Percentiles rank a stretch among this genome's conserved stretches.
phyloP scores from a whole-genome alignment of 2,797 vertebrate species.

The Xiphorhynchus erythropygius region DNA sequence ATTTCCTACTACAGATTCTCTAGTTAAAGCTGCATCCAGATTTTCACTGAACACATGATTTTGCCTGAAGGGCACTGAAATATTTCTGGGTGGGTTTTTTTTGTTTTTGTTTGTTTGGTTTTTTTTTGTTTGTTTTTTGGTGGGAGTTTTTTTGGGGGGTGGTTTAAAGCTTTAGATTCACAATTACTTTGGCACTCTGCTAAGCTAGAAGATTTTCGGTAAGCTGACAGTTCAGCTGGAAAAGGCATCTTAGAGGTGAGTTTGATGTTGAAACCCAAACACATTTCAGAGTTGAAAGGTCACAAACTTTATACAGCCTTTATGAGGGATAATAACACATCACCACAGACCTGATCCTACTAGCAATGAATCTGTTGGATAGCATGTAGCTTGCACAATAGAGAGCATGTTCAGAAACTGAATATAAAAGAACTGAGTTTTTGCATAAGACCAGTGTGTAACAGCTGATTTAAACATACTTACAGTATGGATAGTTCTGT shows the following conservation, averaged over 20 bases:
- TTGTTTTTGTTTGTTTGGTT: neutral
- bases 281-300: neutral
- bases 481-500: neutral
- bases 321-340: neutral
- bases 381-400: neutral
- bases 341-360: neutral
- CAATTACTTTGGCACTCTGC: neutral
- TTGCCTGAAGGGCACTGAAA: neutral
- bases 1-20: neutral
- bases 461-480: conserved; percentile 24
- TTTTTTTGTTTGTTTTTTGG: no score
- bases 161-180: neutral
- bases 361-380: neutral
- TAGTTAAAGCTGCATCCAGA: neutral
- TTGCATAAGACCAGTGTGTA: neutral
- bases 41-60: neutral
- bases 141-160: no score
- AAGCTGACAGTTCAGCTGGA: neutral
- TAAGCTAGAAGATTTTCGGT: neutral
- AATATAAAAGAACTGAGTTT: neutral
- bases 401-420: neutral
- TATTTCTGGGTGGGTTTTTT: neutral
- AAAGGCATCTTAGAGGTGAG: neutral
- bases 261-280: neutral
- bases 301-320: neutral